Evolutionary conservation across 2,888 invertebrate genomes (phyloP).

Genomic region (Sympetrum striolatum): DNA sequence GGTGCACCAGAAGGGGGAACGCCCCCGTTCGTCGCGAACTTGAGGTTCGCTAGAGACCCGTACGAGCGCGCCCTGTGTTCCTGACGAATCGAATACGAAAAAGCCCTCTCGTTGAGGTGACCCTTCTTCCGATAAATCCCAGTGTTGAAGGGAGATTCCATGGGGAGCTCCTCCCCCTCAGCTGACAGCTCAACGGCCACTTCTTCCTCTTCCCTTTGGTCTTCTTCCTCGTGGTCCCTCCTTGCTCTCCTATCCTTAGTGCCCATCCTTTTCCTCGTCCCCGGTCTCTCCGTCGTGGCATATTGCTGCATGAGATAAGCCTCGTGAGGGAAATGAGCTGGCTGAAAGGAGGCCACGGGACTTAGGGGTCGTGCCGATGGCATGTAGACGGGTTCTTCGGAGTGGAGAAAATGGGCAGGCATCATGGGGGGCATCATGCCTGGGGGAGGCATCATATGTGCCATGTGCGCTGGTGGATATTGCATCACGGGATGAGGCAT

Average conservation of each 20-base stretch:
- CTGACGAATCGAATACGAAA: slow-evolving; percentile 92
- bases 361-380: slow-evolving; percentile 64
- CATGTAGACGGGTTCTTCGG: slow-evolving; percentile 64
- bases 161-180: slow-evolving; percentile 19
- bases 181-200: slow-evolving; percentile 43
- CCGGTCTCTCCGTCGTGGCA: slow-evolving; percentile 63
- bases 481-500: slow-evolving; percentile 47
- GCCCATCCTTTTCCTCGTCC: slow-evolving; percentile 53
- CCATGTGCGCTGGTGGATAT: slow-evolving; percentile 56
- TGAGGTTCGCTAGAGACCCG: slow-evolving; percentile 88
- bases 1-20: slow-evolving; percentile 51
- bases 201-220: slow-evolving; percentile 52
- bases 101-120: slow-evolving; percentile 90
- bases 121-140: slow-evolving; percentile 92
- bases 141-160: slow-evolving; percentile 72
- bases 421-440: slow-evolving; percentile 60
- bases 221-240: slow-evolving; percentile 50
- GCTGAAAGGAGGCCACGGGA: slow-evolving; percentile 69
- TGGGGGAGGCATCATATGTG: slow-evolving; percentile 57
- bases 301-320: slow-evolving; percentile 66
- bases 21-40: slow-evolving; percentile 70
- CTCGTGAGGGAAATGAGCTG: slow-evolving; percentile 66
- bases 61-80: slow-evolving; percentile 93
- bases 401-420: slow-evolving; percentile 51
- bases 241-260: slow-evolving; percentile 52